These are phyloP conservation scores for Parnassius apollo DNA, from an alignment of 2,888 invertebrate genomes.

Conservation along the genomic window DNA sequence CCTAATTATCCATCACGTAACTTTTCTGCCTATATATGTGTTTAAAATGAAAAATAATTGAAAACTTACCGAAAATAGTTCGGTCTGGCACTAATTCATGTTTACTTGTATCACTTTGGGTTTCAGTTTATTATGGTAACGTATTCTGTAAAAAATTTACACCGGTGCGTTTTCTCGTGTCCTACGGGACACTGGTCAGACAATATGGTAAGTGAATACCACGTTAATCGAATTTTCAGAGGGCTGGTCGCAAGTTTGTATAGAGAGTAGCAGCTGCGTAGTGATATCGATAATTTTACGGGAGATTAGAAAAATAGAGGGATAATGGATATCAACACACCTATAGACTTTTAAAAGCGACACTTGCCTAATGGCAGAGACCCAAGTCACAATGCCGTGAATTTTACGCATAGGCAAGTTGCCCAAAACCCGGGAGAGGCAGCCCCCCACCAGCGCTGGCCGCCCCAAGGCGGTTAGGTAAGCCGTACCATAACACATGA, in stretches of 20 bases:
- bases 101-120: slow-evolving; percentile 15
- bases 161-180: slow-evolving; percentile 42
- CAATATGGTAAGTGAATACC: slow-evolving; percentile 65
- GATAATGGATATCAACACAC: neutral
- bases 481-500: too few species aligned
- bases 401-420: too few species aligned
- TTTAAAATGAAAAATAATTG: neutral
- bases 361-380: too few species aligned
- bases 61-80: slow-evolving; percentile 24
- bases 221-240: slow-evolving; percentile 76
- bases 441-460: too few species aligned
- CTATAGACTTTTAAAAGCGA: too few species aligned
- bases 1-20: neutral
- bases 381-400: too few species aligned
- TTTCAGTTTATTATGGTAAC: slow-evolving; percentile 16
- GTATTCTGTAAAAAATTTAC: slow-evolving; percentile 27
- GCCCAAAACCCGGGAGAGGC: too few species aligned
- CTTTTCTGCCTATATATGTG: too few species aligned
- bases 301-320: neutral
- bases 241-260: slow-evolving; percentile 49
- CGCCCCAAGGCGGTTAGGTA: too few species aligned
- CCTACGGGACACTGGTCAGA: slow-evolving; percentile 63
- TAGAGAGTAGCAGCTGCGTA: slow-evolving; percentile 29
- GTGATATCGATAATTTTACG: slow-evolving; percentile 33
- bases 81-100: slow-evolving; percentile 24